A percentile compares a stretch with the other conserved stretches of the same genome.
Evolutionary conservation across 2,888 invertebrate species (phyloP).

Genomic region (Nemoura dubitans): DNA sequence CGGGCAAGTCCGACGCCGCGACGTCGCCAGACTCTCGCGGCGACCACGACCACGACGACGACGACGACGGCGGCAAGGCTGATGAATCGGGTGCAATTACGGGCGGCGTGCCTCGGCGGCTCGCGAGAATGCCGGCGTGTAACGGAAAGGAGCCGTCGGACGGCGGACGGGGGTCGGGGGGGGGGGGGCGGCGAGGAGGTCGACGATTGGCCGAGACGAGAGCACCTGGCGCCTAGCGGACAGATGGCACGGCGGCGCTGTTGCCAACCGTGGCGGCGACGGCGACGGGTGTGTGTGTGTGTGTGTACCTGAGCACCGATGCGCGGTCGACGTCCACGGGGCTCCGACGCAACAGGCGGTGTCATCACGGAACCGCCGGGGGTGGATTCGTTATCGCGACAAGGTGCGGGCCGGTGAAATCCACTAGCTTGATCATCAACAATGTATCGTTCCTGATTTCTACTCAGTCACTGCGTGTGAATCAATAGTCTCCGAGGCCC

Average conservation of each 20-base stretch:
- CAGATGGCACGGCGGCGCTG: not conserved
- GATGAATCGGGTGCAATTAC: not conserved
- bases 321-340: not conserved
- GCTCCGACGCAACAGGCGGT: too few relatives aligned
- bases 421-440: too few relatives aligned
- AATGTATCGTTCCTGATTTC: too few relatives aligned
- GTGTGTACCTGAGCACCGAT: too few relatives aligned
- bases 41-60: not conserved
- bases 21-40: not conserved
- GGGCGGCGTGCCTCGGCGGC: not conserved
- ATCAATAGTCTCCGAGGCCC: too few relatives aligned
- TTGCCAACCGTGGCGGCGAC: not conserved
- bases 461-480: too few relatives aligned
- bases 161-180: not conserved
- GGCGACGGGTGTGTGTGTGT: too few relatives aligned
- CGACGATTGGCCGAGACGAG: not conserved
- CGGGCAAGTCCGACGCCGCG: not conserved
- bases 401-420: too few relatives aligned
- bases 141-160: not conserved
- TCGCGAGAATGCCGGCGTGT: not conserved
- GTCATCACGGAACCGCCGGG: too few relatives aligned
- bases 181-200: not conserved
- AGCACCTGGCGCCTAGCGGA: not conserved
- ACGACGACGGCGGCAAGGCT: not conserved
- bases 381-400: too few relatives aligned